Evolutionary conservation across 35 echinoderm and acorn worm genomes (phyloP).

Genomic region (Heliocidaris tuberculata): DNA sequence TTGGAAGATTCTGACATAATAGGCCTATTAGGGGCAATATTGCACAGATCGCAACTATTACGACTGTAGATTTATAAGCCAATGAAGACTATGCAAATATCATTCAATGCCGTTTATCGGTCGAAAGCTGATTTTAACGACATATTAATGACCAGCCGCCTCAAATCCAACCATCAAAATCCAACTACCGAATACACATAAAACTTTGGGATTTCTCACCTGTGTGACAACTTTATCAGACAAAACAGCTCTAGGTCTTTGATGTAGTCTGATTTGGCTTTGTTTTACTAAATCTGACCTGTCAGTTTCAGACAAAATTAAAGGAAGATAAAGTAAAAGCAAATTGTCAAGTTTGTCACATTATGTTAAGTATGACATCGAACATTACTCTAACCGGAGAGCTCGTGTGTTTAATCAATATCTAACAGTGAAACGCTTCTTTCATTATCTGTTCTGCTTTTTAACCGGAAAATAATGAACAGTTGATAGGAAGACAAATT

Average conservation of each 20-base stretch:
- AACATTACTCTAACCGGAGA: neutral
- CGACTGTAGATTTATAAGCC: conserved; percentile 45
- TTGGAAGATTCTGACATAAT: neutral
- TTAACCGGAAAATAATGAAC: neutral
- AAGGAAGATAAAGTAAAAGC: neutral
- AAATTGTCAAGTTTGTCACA: neutral
- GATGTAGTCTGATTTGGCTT: neutral
- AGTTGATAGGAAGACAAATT: neutral
- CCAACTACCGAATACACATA: conserved; percentile 45
- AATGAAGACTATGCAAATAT: conserved; percentile 12
- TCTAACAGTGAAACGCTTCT: too few species aligned
- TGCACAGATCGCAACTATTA: neutral
- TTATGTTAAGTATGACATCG: neutral
- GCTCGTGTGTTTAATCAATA: too few species aligned
- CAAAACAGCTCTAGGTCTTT: neutral
- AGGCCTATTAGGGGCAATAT: conserved; percentile 2
- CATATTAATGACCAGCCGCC: conserved; percentile 40
- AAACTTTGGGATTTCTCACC: conserved; percentile 10
- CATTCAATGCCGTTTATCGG: conserved; percentile 26
- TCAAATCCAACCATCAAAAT: conserved; percentile 38
- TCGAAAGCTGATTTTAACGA: conserved; percentile 48
- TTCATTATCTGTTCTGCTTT: neutral
- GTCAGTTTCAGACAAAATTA: neutral
- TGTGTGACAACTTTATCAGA: conserved; percentile 20
- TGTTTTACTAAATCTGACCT: neutral